phyloP scores from a whole-genome alignment of 92 coral and sea anemone genomes.

The Porites cylindrica region DNA sequence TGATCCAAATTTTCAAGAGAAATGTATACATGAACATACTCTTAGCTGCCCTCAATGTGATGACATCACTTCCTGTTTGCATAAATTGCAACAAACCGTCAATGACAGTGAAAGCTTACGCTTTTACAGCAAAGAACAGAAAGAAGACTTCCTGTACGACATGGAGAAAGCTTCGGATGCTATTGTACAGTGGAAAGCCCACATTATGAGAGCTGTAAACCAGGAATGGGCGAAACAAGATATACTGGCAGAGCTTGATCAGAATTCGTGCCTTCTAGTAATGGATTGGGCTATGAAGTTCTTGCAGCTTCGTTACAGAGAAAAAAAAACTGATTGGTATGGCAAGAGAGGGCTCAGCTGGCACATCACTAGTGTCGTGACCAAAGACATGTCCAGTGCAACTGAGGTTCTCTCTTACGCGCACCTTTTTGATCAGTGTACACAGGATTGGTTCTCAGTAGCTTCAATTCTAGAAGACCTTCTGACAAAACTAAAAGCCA shows the following conservation, averaged over 20 bases:
- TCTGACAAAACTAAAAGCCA: conserved; percentile 59
- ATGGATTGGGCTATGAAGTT: conserved; percentile 95
- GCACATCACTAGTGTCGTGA: conserved; percentile 78
- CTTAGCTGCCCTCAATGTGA: conserved; percentile 73
- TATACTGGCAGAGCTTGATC: conserved; percentile 58
- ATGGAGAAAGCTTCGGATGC: conserved; percentile 64
- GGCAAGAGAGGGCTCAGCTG: conserved; percentile 80
- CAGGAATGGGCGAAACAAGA: conserved; percentile 82
- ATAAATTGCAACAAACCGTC: conserved; percentile 55
- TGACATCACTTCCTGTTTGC: conserved; percentile 61
- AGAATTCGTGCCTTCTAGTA: conserved; percentile 66
- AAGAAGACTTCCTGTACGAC: conserved; percentile 80
- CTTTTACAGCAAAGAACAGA: conserved; percentile 77
- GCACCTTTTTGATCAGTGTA: conserved; percentile 83
- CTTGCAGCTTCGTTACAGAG: conserved; percentile 79
- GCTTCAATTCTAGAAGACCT: conserved; percentile 78
- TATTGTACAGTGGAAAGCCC: conserved; percentile 83
- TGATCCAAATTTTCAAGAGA: not conserved
- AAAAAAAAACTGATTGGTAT: conserved; percentile 82
- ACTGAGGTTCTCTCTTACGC: conserved; percentile 73
- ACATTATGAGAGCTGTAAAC: conserved; percentile 77
- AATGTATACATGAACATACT: conserved; percentile 42
- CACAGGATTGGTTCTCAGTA: conserved; percentile 87
- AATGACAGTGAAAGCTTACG: conserved; percentile 46
- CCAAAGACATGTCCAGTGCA: conserved; percentile 46